Conservation (phyloP, 2,113 vertebrate genomes). For the Daubentonia madagascariensis region DNA sequence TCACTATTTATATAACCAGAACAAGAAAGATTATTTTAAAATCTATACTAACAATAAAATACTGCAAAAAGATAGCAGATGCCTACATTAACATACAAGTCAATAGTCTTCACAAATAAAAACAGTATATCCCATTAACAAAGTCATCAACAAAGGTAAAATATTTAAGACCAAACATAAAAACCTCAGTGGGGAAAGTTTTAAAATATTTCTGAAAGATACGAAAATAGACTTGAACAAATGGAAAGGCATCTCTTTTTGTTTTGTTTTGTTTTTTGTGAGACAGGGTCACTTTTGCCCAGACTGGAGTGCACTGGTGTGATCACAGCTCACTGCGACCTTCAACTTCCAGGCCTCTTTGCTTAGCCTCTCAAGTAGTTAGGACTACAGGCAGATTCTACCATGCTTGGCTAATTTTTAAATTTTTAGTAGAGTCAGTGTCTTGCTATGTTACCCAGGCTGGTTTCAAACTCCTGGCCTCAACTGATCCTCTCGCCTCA, state of each 20-base stretch:
- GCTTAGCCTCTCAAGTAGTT: no score
- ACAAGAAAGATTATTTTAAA: background rate
- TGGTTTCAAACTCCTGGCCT: no score
- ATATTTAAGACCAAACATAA: background rate
- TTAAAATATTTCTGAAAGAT: background rate
- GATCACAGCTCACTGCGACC: no score
- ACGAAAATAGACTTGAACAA: background rate
- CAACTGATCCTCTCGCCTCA: no score
- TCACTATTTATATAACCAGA: background rate
- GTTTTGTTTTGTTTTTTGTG: background rate
- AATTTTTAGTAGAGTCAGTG: no score
- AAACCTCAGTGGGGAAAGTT: background rate
- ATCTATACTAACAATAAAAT: background rate
- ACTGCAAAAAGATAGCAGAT: background rate
- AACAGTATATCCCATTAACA: background rate
- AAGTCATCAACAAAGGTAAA: background rate
- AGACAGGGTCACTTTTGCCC: no score
- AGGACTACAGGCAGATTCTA: no score
- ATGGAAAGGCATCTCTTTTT: background rate
- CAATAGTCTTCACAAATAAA: background rate
- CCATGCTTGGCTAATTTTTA: no score
- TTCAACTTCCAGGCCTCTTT: no score
- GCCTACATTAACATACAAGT: background rate
- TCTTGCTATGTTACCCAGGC: no score
- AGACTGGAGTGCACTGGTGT: no score